These are phyloP conservation scores for Apodemus agrarius DNA, from an alignment of 2,797 vertebrate genomes.

Conservation along the genomic window DNA sequence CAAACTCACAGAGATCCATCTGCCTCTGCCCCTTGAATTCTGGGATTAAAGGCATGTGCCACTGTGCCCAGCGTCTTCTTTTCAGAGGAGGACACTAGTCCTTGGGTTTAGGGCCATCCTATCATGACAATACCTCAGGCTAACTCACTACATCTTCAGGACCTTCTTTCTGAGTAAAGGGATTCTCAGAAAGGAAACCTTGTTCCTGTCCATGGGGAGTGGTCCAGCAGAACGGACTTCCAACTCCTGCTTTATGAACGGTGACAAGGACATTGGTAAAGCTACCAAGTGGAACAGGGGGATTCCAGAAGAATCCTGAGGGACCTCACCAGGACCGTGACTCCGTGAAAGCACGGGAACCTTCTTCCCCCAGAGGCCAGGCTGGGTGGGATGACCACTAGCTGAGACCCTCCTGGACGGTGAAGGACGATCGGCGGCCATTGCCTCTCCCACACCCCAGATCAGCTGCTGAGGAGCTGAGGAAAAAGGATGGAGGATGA, in stretches of 20 bases:
- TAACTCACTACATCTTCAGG: neutral
- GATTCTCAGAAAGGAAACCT: neutral
- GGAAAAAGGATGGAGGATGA: neutral
- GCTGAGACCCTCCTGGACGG: neutral
- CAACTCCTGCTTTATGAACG: neutral
- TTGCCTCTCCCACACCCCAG: no score
- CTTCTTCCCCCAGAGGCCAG: neutral
- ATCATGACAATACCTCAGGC: neutral
- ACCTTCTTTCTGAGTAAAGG: neutral
- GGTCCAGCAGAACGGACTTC: neutral
- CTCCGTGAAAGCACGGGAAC: rapidly evolving
- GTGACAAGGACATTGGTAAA: neutral
- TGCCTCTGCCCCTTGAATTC: neutral
- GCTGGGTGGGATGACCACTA: rapidly evolving
- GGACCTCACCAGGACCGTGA: rapidly evolving
- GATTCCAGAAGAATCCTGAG: rapidly evolving
- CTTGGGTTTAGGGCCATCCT: neutral
- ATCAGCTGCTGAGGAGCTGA: neutral
- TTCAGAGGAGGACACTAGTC: neutral
- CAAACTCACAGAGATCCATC: neutral
- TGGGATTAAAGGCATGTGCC: neutral
- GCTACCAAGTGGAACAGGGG: neutral
- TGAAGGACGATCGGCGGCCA: rapidly evolving
- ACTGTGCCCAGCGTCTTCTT: neutral
- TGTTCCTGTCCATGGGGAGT: neutral